Conservation (phyloP, 37 sponge, comb jelly and placozoan species). For the Amphimedon queenslandica region DNA sequence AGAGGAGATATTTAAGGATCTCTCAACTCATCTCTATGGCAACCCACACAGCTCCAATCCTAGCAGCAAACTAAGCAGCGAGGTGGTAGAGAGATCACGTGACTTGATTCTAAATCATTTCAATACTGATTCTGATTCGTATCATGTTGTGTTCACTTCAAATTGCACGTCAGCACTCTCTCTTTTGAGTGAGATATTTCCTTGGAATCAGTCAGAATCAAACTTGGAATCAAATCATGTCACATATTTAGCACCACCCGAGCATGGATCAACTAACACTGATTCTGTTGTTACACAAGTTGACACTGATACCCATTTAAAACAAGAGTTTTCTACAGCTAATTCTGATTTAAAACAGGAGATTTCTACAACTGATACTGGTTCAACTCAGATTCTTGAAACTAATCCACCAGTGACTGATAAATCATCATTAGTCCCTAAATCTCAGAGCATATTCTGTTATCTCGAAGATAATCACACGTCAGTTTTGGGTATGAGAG, state of each 20-base stretch:
- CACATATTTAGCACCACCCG: too few species aligned
- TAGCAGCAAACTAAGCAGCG: slow-evolving; percentile 50
- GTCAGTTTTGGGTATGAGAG: slow-evolving; percentile 91
- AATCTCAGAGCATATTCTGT: slow-evolving; percentile 55
- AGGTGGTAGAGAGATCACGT: slow-evolving; percentile 50
- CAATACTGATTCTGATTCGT: slow-evolving; percentile 50
- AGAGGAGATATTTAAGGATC: slow-evolving; percentile 39
- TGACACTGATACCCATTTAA: not conserved
- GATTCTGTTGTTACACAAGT: not conserved
- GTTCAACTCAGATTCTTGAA: not conserved
- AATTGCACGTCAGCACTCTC: slow-evolving; percentile 79
- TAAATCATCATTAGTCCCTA: not conserved
- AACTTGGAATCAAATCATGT: too few species aligned
- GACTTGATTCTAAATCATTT: slow-evolving; percentile 63
- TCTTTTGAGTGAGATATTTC: slow-evolving; percentile 69
- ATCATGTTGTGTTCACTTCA: slow-evolving; percentile 81
- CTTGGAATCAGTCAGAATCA: slow-evolving; percentile 47
- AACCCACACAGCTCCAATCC: slow-evolving; percentile 87
- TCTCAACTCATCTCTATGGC: slow-evolving; percentile 66
- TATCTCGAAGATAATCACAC: slow-evolving; percentile 93
- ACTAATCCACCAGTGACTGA: too few species aligned
- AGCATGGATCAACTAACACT: not conserved
- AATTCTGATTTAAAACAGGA: not conserved
- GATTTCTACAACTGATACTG: not conserved
- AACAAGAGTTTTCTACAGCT: not conserved